Evolutionary conservation across 1,140 invertebrate genomes (phyloP).

Genomic region (Tyrophagus putrescentiae): DNA sequence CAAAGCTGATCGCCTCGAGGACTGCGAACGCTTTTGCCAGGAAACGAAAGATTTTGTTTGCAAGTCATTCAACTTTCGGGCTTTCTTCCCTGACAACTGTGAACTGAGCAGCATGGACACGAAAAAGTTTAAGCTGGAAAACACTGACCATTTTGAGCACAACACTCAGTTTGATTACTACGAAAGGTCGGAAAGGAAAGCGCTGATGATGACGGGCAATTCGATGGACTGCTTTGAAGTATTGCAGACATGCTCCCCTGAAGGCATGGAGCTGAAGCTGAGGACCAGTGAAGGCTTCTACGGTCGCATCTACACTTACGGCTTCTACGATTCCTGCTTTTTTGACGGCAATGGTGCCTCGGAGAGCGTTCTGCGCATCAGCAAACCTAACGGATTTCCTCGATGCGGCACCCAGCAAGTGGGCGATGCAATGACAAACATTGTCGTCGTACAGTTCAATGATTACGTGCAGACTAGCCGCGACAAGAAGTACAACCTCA

Average conservation of each 20-base stretch:
- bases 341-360: slow-evolving; percentile 72
- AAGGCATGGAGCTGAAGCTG: slow-evolving; percentile 81
- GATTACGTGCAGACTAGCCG: slow-evolving; percentile 76
- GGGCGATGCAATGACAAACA: slow-evolving; percentile 80
- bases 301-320: slow-evolving; percentile 76
- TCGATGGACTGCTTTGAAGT: slow-evolving; percentile 41
- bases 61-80: slow-evolving; percentile 52
- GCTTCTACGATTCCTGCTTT: slow-evolving; percentile 77
- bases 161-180: slow-evolving; percentile 72
- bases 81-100: slow-evolving; percentile 52
- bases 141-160: slow-evolving; percentile 64
- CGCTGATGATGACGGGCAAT: slow-evolving; percentile 14
- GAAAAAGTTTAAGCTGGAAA: slow-evolving; percentile 61
- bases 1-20: slow-evolving; percentile 50
- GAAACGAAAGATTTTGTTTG: slow-evolving; percentile 70
- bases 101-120: slow-evolving; percentile 72
- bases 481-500: slow-evolving; percentile 79
- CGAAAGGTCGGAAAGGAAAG: slow-evolving; percentile 40
- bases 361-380: slow-evolving; percentile 62
- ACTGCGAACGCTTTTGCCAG: slow-evolving; percentile 65
- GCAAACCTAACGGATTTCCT: slow-evolving; percentile 70
- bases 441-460: slow-evolving; percentile 82
- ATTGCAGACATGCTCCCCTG: slow-evolving; percentile 73
- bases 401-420: slow-evolving; percentile 80
- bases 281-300: slow-evolving; percentile 70